A percentile compares a stretch with the other conserved stretches of the same genome.
Conservation (phyloP, 1,140 invertebrate genomes). For the Aphidius ervi region DNA sequence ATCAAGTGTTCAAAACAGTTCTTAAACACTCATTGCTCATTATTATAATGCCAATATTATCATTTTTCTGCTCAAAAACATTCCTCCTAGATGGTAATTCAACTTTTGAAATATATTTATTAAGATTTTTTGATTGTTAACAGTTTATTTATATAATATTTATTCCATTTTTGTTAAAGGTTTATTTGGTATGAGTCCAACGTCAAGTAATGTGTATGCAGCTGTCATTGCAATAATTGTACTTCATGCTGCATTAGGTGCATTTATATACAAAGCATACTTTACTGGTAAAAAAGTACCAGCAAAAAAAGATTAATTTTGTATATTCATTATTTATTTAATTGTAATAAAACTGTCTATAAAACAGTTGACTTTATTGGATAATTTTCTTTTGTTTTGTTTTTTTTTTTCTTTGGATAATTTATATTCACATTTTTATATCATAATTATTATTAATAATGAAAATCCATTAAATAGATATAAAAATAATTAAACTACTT, state of each 20-base stretch:
- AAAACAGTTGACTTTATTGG: not conserved
- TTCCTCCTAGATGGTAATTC: constrained; percentile 48
- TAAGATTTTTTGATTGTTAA: not conserved
- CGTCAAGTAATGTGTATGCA: constrained; percentile 70
- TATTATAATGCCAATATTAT: constrained; percentile 44
- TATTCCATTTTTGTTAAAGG: constrained; percentile 36
- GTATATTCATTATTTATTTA: constrained; percentile 9
- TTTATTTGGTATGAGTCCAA: constrained; percentile 54
- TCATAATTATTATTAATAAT: not conserved
- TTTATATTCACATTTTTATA: not conserved
- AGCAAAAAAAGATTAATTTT: constrained; percentile 41
- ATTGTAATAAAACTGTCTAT: not conserved
- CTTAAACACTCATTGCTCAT: constrained; percentile 47
- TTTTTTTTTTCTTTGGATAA: not conserved
- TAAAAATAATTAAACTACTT: not conserved
- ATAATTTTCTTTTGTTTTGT: not conserved
- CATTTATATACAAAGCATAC: constrained; percentile 74
- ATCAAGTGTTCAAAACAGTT: constrained; percentile 46
- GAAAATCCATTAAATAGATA: not conserved
- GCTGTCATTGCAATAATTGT: constrained; percentile 67
- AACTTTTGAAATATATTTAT: constrained; percentile 9
- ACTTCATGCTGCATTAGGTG: constrained; percentile 67
- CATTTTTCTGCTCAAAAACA: constrained; percentile 48
- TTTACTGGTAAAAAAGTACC: constrained; percentile 50
- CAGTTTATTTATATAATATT: constrained; percentile 14